Conservation (phyloP, 2,113 vertebrate species). For the Saimiri boliviensis region DNA sequence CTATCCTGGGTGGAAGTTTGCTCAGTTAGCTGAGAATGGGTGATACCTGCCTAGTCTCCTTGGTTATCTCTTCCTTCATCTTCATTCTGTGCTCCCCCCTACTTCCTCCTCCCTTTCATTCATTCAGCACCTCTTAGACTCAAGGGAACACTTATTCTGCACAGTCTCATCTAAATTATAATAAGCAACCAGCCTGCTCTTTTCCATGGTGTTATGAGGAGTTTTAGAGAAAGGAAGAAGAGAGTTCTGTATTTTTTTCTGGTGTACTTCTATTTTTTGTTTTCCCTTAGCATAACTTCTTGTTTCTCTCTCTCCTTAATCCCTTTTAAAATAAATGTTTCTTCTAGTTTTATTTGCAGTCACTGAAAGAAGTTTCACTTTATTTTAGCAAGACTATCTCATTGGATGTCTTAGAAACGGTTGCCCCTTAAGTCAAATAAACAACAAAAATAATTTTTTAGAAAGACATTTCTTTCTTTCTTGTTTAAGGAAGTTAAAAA, state of each 20-base stretch:
- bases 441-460: slow-evolving; percentile 46
- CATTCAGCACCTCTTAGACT: not conserved
- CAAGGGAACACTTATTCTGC: not conserved
- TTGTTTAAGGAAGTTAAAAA: slow-evolving; percentile 50
- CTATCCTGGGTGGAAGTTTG: not conserved
- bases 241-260: not conserved
- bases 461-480: slow-evolving; percentile 29
- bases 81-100: not conserved
- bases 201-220: not conserved
- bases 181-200: not conserved
- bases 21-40: not conserved
- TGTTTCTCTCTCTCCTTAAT: slow-evolving; percentile 52
- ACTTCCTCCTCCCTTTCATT: not conserved
- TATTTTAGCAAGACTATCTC: slow-evolving; percentile 56
- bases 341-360: slow-evolving; percentile 56
- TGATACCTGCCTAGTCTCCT: not conserved
- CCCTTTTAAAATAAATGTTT: slow-evolving; percentile 70
- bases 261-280: not conserved
- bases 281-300: slow-evolving; percentile 1
- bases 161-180: slow-evolving; percentile 56
- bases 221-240: not conserved
- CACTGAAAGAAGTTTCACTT: slow-evolving; percentile 35
- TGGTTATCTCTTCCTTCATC: not conserved
- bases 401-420: slow-evolving; percentile 58
- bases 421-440: slow-evolving; percentile 64